phyloP scores from a whole-genome alignment of 92 coral and sea anemone species.

The Paragorgia papillata region DNA sequence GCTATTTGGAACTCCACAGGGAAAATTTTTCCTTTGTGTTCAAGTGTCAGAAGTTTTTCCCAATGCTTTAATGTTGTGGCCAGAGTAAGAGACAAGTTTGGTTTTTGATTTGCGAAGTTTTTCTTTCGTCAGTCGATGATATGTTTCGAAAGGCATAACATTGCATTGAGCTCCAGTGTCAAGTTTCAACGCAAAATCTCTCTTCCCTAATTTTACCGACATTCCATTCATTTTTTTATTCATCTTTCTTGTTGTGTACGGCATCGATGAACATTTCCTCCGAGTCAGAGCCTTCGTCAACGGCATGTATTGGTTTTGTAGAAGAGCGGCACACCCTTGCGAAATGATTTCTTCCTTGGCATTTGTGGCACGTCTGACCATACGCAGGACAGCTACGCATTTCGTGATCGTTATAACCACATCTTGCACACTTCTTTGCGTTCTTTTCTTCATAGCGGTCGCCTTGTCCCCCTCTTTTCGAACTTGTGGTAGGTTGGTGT shows the following conservation, averaged over 20 bases:
- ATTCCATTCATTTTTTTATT: conserved; percentile 4
- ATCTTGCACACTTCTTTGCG: background rate
- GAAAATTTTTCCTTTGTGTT: no score
- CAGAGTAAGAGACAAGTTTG: conserved; percentile 58
- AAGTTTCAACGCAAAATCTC: conserved; percentile 39
- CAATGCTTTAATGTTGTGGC: no score
- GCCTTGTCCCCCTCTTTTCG: conserved; percentile 5
- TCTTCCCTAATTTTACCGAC: background rate
- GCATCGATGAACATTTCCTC: conserved; percentile 40
- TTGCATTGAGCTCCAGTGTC: conserved; percentile 64
- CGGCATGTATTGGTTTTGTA: background rate
- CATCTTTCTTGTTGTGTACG: background rate
- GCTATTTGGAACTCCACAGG: no score
- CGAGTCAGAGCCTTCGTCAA: conserved; percentile 32
- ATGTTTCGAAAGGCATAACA: conserved; percentile 41
- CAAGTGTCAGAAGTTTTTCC: no score
- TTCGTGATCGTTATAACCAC: conserved; percentile 11
- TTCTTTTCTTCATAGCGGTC: background rate
- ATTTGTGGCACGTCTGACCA: conserved; percentile 23
- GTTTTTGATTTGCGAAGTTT: conserved; percentile 35
- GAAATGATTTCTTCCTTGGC: conserved; percentile 22
- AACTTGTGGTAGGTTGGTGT: background rate
- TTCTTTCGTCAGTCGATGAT: conserved; percentile 36
- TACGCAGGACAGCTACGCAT: background rate
- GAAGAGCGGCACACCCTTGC: conserved; percentile 11